Evolutionary conservation across 2,113 vertebrate genomes (phyloP), one percentile per base, ranked within the genome.

Genomic region (Ptilorrhoa leucosticta): DNA sequence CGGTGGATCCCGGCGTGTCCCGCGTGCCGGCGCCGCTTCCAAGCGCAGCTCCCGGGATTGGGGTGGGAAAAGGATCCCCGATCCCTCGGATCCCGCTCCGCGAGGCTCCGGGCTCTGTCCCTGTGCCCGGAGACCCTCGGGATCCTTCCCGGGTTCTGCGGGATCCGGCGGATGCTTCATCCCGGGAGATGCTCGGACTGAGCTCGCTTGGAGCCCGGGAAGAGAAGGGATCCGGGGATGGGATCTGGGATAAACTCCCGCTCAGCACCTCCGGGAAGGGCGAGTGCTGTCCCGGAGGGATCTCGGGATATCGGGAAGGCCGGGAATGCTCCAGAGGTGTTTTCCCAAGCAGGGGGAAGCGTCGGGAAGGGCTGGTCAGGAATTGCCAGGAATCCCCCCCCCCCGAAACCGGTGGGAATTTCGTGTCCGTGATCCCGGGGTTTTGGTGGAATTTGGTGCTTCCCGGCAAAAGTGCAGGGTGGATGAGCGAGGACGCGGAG

Each of bases 251-350:
- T 54, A 6, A 6, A 31, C 1, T 63, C 39, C 40, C 10, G 0
- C 15, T 6, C 54, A 5, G 39, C 53, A 37, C 26, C 68, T 23
- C 11, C 28, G 57, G 78, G 40, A 33, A 47, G 7, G 35, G 51
- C n/a, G 7, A 27, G 2, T 17, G 45, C n/a, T 7, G 73, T 11
- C 17, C 45, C 7, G 0, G 26, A 16, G 58, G 19, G 61, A 14
- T 10, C 35, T 6, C 0, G 1, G 57, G 10, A 9, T 30, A 1
- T 35, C 7, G 48, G 28, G 39, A 45, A 22, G 15, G 33, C 21
- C 0, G 11, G 80, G 54, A 31, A 11, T 2, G 39, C 66, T 1
- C 18, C 2, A 1, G 4, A 2, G 0, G 1, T 5, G 58, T 23
- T 51, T 37, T 51, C 21, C 48, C 13, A 0, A 9, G 16, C 8